Base-by-base conservation (phyloP, 2,113 vertebrate genomes). In the Gobiocypris rarus region DNA sequence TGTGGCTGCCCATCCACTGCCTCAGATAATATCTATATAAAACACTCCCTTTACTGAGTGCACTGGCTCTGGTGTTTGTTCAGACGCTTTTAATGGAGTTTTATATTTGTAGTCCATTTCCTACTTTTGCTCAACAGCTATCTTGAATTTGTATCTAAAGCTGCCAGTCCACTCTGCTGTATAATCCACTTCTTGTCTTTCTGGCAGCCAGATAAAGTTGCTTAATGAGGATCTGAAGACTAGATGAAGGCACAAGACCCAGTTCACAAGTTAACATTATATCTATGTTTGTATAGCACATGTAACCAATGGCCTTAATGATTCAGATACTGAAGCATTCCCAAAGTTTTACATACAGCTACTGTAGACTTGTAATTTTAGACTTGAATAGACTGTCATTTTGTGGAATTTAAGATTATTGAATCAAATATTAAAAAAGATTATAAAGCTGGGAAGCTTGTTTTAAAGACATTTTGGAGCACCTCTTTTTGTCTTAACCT, bases 241-340 rank as follows among this genome's bases (percentile, higher is more conserved):
- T 19, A 58, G 19, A 45, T 69, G 34, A 45, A 75, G 70, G 52
- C 81, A 75, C 50, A 28, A 58, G 38, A 43, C 38, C 48, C 77
- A 84, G 41, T 59, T 43, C 17, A 43, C n/a, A 56, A 81, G 10
- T 75, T 86, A 63, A 76, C 70, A 86, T 4, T 45, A 31, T 56
- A 56, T 79, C 83, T 84, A 52, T 84, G 54, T 84, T 59, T 84
- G 88, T 92, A 85, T 90, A 73, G 90, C 81, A 87, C 85, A 85
- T 86, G 52, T 91, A 93, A 94, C 93, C 92, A 81, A 93, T 92
- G 92, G 94, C 94, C 94, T 95, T 95, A 95, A 94, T 89, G 83
- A 87, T 88, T 86, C 87, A 83, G 88, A 65, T 89, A 82, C 89
- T 88, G 81, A 90, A 83, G 88, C 89, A 90, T 90, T 88, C 91